These are phyloP conservation scores for Ceyx margarethae DNA, from an alignment of 2,113 vertebrate genomes.

Conservation along the genomic window DNA sequence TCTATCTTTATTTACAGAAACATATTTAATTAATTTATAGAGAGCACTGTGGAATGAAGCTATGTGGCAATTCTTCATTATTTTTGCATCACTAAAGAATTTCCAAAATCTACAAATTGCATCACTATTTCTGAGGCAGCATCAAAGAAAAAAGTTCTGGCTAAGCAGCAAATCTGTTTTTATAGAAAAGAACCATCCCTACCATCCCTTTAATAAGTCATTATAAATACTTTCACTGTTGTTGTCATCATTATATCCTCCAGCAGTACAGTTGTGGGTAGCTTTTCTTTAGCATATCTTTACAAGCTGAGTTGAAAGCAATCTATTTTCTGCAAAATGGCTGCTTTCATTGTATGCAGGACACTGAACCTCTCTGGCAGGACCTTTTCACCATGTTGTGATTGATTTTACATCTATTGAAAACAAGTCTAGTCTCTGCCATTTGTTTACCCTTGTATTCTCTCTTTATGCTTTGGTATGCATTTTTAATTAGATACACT, in stretches of 20 bases:
- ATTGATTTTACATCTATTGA: slow-evolving; percentile 64
- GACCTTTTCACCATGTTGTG: slow-evolving; percentile 69
- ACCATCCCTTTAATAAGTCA: background rate
- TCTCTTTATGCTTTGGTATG: slow-evolving; percentile 65
- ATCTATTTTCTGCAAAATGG: slow-evolving; percentile 57
- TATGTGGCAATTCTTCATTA: background rate
- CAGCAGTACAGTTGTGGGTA: background rate
- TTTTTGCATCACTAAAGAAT: background rate
- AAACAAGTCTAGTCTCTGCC: slow-evolving; percentile 70
- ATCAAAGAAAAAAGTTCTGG: background rate
- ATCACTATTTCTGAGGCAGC: background rate
- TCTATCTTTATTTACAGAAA: background rate
- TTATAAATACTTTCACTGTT: background rate
- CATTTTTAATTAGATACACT: slow-evolving; percentile 69
- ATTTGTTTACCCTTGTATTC: slow-evolving; percentile 70
- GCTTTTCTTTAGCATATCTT: slow-evolving; percentile 27
- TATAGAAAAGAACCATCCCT: background rate
- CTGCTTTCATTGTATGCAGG: slow-evolving; percentile 64
- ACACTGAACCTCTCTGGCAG: slow-evolving; percentile 42
- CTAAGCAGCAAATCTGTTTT: background rate
- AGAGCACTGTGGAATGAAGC: background rate
- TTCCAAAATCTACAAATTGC: background rate
- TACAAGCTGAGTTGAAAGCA: background rate
- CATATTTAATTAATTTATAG: background rate
- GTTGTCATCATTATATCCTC: background rate